Conservation (phyloP, 2,888 invertebrate species). For the Hydriomena furcata region DNA sequence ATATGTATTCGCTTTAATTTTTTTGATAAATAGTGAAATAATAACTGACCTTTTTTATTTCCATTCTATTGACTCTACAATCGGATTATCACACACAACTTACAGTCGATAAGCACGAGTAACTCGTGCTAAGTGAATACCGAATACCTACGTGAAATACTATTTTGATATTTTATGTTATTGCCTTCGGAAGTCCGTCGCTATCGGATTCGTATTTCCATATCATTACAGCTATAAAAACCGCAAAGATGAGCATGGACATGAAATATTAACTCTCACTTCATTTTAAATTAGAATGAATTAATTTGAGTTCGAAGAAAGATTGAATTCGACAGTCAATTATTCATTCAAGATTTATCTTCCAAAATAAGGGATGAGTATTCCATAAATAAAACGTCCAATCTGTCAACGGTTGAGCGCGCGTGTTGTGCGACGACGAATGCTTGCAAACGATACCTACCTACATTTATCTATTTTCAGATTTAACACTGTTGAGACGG, state of each 20-base stretch:
- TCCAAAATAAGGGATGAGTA: conserved; percentile 72
- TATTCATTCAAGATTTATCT: conserved; percentile 66
- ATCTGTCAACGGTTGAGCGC: conserved; percentile 81
- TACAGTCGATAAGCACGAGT: not conserved
- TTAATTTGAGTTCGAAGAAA: conserved; percentile 24
- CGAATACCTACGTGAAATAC: conserved; percentile 17
- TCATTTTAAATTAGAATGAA: conserved; percentile 20
- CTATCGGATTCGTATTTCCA: conserved; percentile 15
- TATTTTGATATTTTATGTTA: conserved; percentile 25
- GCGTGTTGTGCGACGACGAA: conserved; percentile 78
- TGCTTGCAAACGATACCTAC: conserved; percentile 77
- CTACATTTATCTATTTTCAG: conserved; percentile 79
- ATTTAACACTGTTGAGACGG: conserved; percentile 67
- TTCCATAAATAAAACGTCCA: conserved; percentile 78
- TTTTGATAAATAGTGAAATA: too few relatives aligned
- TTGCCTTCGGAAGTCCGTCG: conserved; percentile 23
- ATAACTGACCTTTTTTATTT: too few relatives aligned
- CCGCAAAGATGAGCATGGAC: conserved; percentile 11
- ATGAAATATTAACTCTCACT: conserved; percentile 8
- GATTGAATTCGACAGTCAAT: conserved; percentile 66
- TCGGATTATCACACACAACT: too few relatives aligned
- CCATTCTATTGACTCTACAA: too few relatives aligned
- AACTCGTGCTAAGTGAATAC: conserved; percentile 3
- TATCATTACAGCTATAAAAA: conserved; percentile 16
- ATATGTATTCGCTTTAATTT: too few relatives aligned